These are phyloP conservation scores for Hymenopus coronatus DNA, from an alignment of 2,888 invertebrate genomes.

Conservation along the genomic window DNA sequence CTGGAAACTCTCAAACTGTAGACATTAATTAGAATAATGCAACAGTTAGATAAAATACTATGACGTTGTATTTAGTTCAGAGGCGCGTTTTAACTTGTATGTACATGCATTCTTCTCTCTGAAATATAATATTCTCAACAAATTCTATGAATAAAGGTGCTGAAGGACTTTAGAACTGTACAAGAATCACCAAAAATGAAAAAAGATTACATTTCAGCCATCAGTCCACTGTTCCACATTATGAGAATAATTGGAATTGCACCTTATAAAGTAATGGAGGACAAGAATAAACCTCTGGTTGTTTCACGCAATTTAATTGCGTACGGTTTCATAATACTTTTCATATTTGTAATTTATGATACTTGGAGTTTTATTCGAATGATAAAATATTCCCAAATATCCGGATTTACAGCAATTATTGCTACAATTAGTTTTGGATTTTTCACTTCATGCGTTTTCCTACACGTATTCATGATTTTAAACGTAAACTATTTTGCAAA, in stretches of 20 bases:
- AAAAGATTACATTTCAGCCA: background rate
- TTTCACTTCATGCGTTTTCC: too few relatives aligned
- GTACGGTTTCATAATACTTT: background rate
- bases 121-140: too few relatives aligned
- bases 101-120: too few relatives aligned
- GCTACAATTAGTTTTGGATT: background rate
- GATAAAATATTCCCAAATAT: background rate
- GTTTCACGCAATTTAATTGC: background rate
- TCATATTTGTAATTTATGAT: background rate
- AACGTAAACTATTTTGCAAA: background rate
- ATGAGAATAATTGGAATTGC: background rate
- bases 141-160: too few relatives aligned
- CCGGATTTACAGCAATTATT: background rate
- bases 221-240: background rate
- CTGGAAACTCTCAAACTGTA: too few relatives aligned
- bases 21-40: too few relatives aligned
- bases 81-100: too few relatives aligned
- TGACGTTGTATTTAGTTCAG: too few relatives aligned
- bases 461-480: background rate
- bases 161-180: too few relatives aligned
- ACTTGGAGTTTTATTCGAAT: background rate
- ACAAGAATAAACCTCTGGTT: background rate
- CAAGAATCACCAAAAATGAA: background rate
- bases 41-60: too few relatives aligned
- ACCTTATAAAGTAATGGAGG: background rate